Conservation (phyloP, 2,113 vertebrate genomes). For the Pristiophorus japonicus region DNA sequence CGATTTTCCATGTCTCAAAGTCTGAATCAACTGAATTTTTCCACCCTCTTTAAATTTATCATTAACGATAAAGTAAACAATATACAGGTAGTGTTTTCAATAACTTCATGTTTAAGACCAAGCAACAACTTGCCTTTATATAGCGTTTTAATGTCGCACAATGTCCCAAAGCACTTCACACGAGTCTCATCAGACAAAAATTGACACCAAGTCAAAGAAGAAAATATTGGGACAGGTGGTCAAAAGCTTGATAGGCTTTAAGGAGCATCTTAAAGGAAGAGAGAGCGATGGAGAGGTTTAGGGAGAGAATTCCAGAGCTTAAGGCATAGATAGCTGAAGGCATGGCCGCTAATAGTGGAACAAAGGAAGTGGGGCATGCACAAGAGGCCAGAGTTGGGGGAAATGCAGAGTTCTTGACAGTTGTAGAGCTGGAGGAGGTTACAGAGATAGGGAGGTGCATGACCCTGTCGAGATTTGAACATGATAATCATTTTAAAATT, state of each 20-base stretch:
- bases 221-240: background rate
- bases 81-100: background rate
- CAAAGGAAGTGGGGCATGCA: background rate
- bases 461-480: background rate
- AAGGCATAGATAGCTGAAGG: background rate
- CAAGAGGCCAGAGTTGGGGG: background rate
- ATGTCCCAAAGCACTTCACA: background rate
- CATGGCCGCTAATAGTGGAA: background rate
- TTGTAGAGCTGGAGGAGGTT: background rate
- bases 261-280: background rate
- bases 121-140: background rate
- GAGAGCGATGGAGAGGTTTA: too few relatives aligned
- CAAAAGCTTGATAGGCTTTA: too few relatives aligned
- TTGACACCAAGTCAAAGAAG: background rate
- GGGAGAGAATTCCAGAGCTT: background rate
- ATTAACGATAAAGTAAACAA: background rate
- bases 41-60: background rate
- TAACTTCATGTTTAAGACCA: background rate
- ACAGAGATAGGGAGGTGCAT: background rate
- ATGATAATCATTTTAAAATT: background rate
- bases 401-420: background rate
- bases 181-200: background rate
- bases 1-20: background rate
- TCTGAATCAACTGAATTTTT: background rate
- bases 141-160: background rate